Conservation (phyloP, 2,797 vertebrate species). For the Sphenodon punctatus region DNA sequence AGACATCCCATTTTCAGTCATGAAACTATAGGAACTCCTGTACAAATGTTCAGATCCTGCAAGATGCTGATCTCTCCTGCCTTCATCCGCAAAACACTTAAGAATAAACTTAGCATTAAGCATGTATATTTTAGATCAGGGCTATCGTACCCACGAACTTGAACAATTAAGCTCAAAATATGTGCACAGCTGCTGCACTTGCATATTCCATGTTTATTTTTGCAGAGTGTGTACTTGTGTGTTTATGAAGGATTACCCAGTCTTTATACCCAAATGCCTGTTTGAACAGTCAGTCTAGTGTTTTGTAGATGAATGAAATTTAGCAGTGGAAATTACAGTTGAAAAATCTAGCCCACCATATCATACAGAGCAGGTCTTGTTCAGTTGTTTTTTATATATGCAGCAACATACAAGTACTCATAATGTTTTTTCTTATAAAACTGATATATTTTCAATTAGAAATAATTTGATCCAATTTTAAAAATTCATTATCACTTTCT, state of each 20-base stretch:
- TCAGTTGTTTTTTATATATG: no score
- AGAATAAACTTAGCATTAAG: no score
- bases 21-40: neutral
- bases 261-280: neutral
- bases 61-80: no score
- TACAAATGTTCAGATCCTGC: no score
- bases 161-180: no score
- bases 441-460: neutral
- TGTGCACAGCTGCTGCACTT: no score
- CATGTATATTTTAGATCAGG: no score
- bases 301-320: neutral
- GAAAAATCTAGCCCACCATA: neutral
- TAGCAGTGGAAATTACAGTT: neutral
- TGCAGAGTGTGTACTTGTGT: neutral
- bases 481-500: neutral
- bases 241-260: neutral
- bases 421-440: neutral
- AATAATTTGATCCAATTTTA: neutral
- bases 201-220: neutral
- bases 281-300: neutral
- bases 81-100: no score
- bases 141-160: no score
- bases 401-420: no score
- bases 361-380: neutral
- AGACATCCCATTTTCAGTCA: no score